Conservation (phyloP, 2,797 vertebrate species). For the Echeneis naucrates region DNA sequence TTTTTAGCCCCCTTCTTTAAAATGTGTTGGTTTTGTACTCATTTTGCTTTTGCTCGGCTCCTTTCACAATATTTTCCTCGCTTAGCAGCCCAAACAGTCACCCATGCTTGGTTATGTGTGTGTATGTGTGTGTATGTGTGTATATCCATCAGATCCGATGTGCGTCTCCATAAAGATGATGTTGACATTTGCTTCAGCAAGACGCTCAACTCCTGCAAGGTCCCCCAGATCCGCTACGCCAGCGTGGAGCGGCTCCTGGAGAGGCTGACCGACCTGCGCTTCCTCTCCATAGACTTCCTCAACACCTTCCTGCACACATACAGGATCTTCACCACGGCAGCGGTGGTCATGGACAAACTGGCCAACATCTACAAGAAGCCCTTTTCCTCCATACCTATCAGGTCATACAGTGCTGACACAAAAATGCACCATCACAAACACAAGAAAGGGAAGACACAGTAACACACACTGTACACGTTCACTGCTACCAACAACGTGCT, state of each 20-base stretch:
- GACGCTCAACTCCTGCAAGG: slow-evolving; percentile 99
- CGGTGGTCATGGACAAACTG: slow-evolving; percentile 95
- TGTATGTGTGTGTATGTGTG: slow-evolving; percentile 62
- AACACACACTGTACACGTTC: not conserved
- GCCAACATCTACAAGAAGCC: slow-evolving; percentile 97
- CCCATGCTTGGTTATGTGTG: slow-evolving; percentile 75
- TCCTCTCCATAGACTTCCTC: slow-evolving; percentile 98
- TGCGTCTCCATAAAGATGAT: slow-evolving; percentile 97
- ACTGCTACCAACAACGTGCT: not conserved
- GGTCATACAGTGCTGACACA: slow-evolving; percentile 78
- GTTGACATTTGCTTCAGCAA: slow-evolving; percentile 99
- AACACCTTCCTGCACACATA: slow-evolving; percentile 99
- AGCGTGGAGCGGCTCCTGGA: slow-evolving; percentile 96
- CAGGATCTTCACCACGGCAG: slow-evolving; percentile 94
- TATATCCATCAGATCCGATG: slow-evolving; percentile 90
- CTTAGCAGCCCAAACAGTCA: slow-evolving; percentile 70
- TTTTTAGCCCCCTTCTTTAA: slow-evolving; percentile 40
- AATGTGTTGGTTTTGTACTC: slow-evolving; percentile 25
- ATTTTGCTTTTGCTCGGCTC: slow-evolving; percentile 57
- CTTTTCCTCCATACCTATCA: slow-evolving; percentile 96
- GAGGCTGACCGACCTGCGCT: slow-evolving; percentile 95
- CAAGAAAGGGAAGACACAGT: not conserved
- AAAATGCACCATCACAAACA: slow-evolving; percentile 10
- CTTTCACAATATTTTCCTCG: slow-evolving; percentile 53
- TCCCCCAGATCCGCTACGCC: slow-evolving; percentile 97